Conservation (phyloP, 1,140 invertebrate genomes). For the Pseudachorutes palmiensis region DNA sequence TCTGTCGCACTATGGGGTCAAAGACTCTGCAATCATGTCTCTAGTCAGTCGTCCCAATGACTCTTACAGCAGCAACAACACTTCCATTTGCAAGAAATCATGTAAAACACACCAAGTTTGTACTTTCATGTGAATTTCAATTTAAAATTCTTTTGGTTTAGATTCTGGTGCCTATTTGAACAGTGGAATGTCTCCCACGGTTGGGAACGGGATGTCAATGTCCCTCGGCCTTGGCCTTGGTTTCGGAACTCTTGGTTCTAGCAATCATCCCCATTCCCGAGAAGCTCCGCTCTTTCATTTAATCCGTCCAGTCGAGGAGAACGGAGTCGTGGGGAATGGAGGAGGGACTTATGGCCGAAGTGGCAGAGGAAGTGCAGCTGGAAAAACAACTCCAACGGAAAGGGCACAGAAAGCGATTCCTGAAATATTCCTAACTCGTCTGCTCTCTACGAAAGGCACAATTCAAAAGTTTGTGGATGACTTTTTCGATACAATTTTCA, state of each 20-base stretch:
- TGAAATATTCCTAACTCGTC: slow-evolving; percentile 85
- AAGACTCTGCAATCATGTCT: slow-evolving; percentile 89
- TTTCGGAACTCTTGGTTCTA: slow-evolving; percentile 5
- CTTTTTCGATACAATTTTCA: slow-evolving; percentile 80
- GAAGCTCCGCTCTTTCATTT: slow-evolving; percentile 65
- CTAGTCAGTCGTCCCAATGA: slow-evolving; percentile 80
- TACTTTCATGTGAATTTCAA: slow-evolving; percentile 6
- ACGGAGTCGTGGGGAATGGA: slow-evolving; percentile 43
- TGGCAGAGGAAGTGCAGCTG: slow-evolving; percentile 29
- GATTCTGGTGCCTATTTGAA: slow-evolving; percentile 38
- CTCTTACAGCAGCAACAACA: slow-evolving; percentile 51
- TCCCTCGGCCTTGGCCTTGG: slow-evolving; percentile 5
- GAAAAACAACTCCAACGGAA: slow-evolving; percentile 45
- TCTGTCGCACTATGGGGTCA: slow-evolving; percentile 83
- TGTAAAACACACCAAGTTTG: slow-evolving; percentile 45
- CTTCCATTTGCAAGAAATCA: slow-evolving; percentile 64
- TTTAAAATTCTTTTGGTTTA: slow-evolving; percentile 20
- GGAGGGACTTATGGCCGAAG: slow-evolving; percentile 22
- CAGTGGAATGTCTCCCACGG: slow-evolving; percentile 31
- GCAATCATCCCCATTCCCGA: slow-evolving; percentile 4
- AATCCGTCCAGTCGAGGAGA: slow-evolving; percentile 71
- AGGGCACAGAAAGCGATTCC: slow-evolving; percentile 85
- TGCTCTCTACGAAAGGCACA: slow-evolving; percentile 89
- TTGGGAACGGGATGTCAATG: slow-evolving; percentile 32
- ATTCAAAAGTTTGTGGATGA: slow-evolving; percentile 95